phyloP scores from a whole-genome alignment of 2,113 vertebrate genomes.

The Cervus canadensis region DNA sequence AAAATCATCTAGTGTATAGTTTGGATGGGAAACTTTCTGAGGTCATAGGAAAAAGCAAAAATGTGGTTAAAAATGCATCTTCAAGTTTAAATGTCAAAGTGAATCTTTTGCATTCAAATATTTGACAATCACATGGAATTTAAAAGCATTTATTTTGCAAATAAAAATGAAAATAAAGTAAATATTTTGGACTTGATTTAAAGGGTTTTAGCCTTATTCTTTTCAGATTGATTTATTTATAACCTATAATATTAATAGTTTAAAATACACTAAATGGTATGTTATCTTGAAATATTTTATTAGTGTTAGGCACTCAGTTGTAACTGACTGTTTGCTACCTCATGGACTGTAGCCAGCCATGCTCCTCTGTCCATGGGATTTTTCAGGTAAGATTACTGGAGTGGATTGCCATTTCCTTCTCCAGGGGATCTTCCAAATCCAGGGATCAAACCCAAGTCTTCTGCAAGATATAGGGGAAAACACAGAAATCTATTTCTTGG shows the following conservation, averaged over 20 bases:
- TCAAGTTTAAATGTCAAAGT: conserved; percentile 67
- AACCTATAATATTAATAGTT: conserved; percentile 36
- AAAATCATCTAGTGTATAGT: conserved; percentile 44
- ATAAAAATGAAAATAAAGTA: conserved; percentile 56
- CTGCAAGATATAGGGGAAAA: not conserved
- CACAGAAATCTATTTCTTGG: not conserved
- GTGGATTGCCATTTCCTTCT: not conserved
- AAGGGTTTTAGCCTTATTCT: conserved; percentile 50
- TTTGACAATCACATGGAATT: conserved; percentile 67
- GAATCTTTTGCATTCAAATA: conserved; percentile 66
- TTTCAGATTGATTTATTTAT: conserved; percentile 45
- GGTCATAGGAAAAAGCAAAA: conserved; percentile 60
- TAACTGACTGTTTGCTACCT: not conserved
- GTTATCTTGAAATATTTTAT: not conserved
- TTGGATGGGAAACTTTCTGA: conserved; percentile 67
- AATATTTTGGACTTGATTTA: conserved; percentile 40
- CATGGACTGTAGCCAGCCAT: not conserved
- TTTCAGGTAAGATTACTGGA: not conserved
- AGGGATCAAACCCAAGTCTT: not conserved
- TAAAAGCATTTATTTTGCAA: conserved; percentile 60
- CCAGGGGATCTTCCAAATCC: not conserved
- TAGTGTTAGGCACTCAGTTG: not conserved
- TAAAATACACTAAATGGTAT: conserved; percentile 37
- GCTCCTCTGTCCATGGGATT: not conserved
- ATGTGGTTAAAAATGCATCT: conserved; percentile 66